Base-by-base conservation (phyloP, 2,113 vertebrate genomes). In the Aepyceros melampus region DNA sequence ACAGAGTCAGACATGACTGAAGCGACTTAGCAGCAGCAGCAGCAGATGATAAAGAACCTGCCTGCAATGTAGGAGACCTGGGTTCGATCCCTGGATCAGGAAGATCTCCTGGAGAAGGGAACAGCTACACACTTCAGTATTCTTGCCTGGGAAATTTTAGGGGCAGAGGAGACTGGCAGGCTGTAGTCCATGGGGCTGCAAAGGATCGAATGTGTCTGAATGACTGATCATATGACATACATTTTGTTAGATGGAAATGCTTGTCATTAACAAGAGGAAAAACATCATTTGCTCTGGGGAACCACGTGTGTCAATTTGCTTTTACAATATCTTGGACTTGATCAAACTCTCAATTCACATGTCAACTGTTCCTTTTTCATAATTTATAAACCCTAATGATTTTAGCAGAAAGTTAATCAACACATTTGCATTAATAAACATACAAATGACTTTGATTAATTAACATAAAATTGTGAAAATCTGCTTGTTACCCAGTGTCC, bases 361-460 rank as follows among this genome's bases (percentile, higher is more conserved):
- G 49, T 29, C 71, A 96, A n/a, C 23, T 83, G n/a, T 17, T 3
- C 14, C 4, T 62, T 89, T 96, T 91, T n/a, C 60, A 74, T 62
- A 94, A 60, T 60, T 92, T 62, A 87, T 45, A 92, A 96, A 92
- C 25, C 40, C 25, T 60, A 33, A 67, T 84, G 71, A 93, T 33
- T 87, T 97, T 93, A 92, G 23, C 33, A 33, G 51, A 87, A 62
- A 81, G 17, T 47, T 91, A 95, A 86, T 86, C 56, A 95, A 49
- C 25, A 86, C 5, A 91, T 93, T 97, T 94, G 81, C 67, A 91
- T 86, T 97, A 88, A 85, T 67, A 16, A 92, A 78, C n/a, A 47
- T 23, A 82, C 6, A 64, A 92, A 82, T 71, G 8, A 51, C 31
- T 96, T 71, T 92, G 51, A 91, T 79, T 87, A 43, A 58, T 71